phyloP scores from a whole-genome alignment of 2,113 vertebrate species.

The Bubo blakistoni region DNA sequence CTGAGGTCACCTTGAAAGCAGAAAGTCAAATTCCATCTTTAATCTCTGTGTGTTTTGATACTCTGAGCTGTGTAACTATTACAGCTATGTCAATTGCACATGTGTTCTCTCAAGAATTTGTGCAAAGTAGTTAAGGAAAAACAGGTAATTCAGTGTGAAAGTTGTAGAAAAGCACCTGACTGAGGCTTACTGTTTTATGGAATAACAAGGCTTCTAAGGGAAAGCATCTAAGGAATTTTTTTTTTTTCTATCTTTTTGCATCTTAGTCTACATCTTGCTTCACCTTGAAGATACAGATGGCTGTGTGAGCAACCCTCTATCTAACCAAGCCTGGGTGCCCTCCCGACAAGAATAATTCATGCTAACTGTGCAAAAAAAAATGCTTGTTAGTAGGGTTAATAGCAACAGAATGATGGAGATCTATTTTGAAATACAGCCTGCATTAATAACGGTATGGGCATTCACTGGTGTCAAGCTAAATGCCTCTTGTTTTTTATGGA shows the following conservation, averaged over 20 bases:
- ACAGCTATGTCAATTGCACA: background rate
- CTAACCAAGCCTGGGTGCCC: background rate
- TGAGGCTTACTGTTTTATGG: background rate
- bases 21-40: background rate
- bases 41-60: background rate
- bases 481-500: background rate
- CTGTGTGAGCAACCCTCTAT: background rate
- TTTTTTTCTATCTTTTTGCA: background rate
- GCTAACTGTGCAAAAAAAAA: background rate
- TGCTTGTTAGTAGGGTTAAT: background rate
- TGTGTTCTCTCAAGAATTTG: background rate
- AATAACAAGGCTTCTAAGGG: background rate
- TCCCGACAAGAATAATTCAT: background rate
- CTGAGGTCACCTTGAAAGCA: slow-evolving; percentile 12
- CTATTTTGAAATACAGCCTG: background rate
- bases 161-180: background rate
- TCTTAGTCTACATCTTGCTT: background rate
- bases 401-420: background rate
- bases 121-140: background rate
- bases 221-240: background rate
- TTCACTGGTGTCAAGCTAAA: background rate
- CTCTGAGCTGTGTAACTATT: background rate
- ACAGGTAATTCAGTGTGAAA: background rate
- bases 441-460: background rate
- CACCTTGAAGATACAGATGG: background rate